These are phyloP conservation scores for Platichthys flesus DNA, from an alignment of 2,113 vertebrate genomes.

Conservation along the genomic window DNA sequence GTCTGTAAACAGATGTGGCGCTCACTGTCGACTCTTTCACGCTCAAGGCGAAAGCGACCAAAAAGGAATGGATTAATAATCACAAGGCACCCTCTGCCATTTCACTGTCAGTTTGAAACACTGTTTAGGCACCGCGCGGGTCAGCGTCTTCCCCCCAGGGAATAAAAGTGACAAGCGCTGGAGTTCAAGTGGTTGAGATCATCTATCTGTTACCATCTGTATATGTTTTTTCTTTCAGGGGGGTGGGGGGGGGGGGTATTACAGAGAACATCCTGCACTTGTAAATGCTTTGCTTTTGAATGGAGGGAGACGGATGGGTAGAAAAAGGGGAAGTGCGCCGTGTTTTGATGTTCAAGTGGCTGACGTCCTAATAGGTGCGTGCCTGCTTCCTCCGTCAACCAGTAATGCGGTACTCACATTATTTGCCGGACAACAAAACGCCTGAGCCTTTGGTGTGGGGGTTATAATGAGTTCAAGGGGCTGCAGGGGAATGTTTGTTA, in stretches of 20 bases:
- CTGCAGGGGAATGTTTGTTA: constrained; percentile 37
- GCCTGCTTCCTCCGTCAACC: constrained; percentile 61
- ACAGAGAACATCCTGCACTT: constrained; percentile 65
- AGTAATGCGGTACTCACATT: constrained; percentile 59
- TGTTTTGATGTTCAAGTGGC: constrained; percentile 77
- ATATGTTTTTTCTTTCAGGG: not conserved
- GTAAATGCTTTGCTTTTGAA: constrained; percentile 54
- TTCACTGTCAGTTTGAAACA: constrained; percentile 48
- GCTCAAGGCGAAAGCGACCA: constrained; percentile 40
- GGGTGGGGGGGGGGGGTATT: not conserved
- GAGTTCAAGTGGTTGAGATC: constrained; percentile 60
- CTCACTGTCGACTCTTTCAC: constrained; percentile 39
- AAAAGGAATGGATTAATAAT: constrained; percentile 57
- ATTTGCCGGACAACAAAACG: constrained; percentile 54
- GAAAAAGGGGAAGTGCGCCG: constrained; percentile 50
- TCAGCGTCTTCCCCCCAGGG: constrained; percentile 31
- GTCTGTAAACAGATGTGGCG: constrained; percentile 62
- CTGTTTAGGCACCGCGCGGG: constrained; percentile 37
- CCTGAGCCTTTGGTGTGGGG: constrained; percentile 58
- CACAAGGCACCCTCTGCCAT: constrained; percentile 57
- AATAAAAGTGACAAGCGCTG: constrained; percentile 46
- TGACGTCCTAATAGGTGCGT: constrained; percentile 65
- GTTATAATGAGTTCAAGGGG: constrained; percentile 63
- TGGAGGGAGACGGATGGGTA: constrained; percentile 22
- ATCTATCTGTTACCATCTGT: constrained; percentile 52